Evolutionary conservation across 2,888 invertebrate genomes (phyloP), one percentile per base, ranked within the genome.

Genomic region (Steinernema carpocapsae): DNA sequence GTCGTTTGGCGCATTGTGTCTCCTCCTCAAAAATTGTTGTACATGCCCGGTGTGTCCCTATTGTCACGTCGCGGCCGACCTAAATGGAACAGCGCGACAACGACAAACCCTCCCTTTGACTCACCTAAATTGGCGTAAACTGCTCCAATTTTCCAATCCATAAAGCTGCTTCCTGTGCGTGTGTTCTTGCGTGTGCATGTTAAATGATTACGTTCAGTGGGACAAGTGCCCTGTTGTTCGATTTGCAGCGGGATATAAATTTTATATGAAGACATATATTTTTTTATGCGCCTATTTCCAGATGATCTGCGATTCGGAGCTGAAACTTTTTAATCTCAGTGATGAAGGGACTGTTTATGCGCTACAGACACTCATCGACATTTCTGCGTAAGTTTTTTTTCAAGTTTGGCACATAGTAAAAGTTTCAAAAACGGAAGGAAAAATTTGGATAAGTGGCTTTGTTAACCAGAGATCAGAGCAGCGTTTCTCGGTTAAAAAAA

Each of bases 271-370:
- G 4, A 37, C 10, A 6, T 52, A 22, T n/a, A 48, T 48, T 22
- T n/a, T 37, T 22, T 22, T 52, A 52, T 52, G 19, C 6, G 52
- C 24, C 10, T 56, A n/a, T 24, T 74, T 52, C 24, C 45, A 45
- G 29, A 80, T 80, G 80, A 79, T 80, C 64, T 80, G 80, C 72
- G 73, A 77, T 45, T 46, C 70, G 42, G 82, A 82, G 45, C 45
- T 80, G 32, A 77, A 80, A 32, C 80, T 80, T n/a, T 80, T 80
- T 42, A 80, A 80, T 70, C 71, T 80, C 29, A 76, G 56, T 42
- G 73, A 77, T 72, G 80, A 74, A 19, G 32, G 74, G 7, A 80
- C 80, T 1, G 64, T 80, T 10, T 72, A 76, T 12, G 83, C 81
- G 45, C 56, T 80, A 24, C 77, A 80, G 37, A 72, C 78, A 19